Conservation (phyloP, 2,888 invertebrate genomes). For the Ametastegia equiseti region DNA sequence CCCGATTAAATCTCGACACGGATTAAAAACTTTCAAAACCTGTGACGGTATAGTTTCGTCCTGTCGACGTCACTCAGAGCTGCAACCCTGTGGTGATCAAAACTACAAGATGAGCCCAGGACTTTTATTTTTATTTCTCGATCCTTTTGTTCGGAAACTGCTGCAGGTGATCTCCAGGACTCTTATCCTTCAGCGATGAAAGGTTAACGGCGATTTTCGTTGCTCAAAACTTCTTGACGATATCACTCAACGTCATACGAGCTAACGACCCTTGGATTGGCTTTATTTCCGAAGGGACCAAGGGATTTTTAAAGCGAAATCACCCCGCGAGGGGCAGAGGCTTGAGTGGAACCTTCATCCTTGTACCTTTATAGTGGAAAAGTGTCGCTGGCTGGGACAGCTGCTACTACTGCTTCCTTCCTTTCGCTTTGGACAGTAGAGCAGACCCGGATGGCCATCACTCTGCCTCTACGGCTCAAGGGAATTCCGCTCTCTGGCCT, state of each 20-base stretch:
- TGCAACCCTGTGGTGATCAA: background rate
- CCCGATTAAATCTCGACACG: slow-evolving; percentile 4
- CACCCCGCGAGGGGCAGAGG: slow-evolving; percentile 54
- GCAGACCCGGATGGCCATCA: slow-evolving; percentile 64
- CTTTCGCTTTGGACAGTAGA: background rate
- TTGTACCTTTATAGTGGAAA: slow-evolving; percentile 52
- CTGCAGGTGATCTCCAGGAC: slow-evolving; percentile 25
- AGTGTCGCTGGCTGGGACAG: slow-evolving; percentile 66
- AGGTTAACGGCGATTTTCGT: slow-evolving; percentile 7
- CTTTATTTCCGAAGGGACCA: slow-evolving; percentile 65
- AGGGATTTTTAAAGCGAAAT: slow-evolving; percentile 65
- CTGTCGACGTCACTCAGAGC: background rate
- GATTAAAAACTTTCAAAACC: slow-evolving; percentile 27
- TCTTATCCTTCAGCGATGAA: slow-evolving; percentile 18
- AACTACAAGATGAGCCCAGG: background rate
- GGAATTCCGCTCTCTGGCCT: slow-evolving; percentile 40
- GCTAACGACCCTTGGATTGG: slow-evolving; percentile 66
- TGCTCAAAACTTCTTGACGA: slow-evolving; percentile 38
- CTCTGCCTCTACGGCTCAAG: slow-evolving; percentile 49
- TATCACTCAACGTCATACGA: slow-evolving; percentile 51
- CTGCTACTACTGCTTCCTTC: slow-evolving; percentile 55
- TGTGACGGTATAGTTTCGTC: slow-evolving; percentile 4
- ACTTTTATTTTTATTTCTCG: background rate
- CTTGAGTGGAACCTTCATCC: too few relatives aligned
- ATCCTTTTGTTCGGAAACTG: background rate